Base-by-base conservation (phyloP, 2,797 vertebrate genomes). In the Sebastolobus alascanus region DNA sequence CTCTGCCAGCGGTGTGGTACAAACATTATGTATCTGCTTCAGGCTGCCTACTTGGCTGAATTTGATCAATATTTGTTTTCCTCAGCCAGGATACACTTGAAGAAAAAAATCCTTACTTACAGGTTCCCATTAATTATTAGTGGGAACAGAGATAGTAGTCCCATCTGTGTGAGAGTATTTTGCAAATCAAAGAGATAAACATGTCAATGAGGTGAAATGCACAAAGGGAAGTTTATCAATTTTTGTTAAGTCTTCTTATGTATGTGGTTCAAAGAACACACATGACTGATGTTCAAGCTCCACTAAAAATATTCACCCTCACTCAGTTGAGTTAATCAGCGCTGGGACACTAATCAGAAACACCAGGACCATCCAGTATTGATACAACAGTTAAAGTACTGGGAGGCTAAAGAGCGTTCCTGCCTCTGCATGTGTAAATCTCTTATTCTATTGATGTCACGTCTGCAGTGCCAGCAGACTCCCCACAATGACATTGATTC, bases 401-500 rank as follows among this genome's bases (percentile, higher is more conserved):
- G 59, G 58, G 54, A 77, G n/a, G 52, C n/a, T 29, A 13, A 71
- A 70, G 18, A 73, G 27, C 52, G 54, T 25, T 59, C 50, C 55
- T 52, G 33, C n/a, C 27, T 78, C 58, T 73, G 73, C 67, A 52
- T 76, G 35, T 83, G 43, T 65, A 75, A 67, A 52, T 85, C 50
- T 85, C 58, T 70, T 69, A 38, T 74, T 80, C 60, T 61, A 86
- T 77, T 66, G 82, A 86, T 66, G 52, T 68, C 77, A 84, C 4
- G 55, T 82, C 78, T 69, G 31, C 79, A 72, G 68, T 20, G 55
- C 37, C 58, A 31, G 56, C 73, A 82, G 82, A 72, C 77, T 82
- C 33, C 72, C 27, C 52, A 75, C 64, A 35, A 52, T 75, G 70
- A 83, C 83, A 90, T 52, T 77, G 88, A 90, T 87, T 79, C 58